Evolutionary conservation across 1,140 invertebrate genomes (phyloP).

Genomic region (Goniozus legneri): DNA sequence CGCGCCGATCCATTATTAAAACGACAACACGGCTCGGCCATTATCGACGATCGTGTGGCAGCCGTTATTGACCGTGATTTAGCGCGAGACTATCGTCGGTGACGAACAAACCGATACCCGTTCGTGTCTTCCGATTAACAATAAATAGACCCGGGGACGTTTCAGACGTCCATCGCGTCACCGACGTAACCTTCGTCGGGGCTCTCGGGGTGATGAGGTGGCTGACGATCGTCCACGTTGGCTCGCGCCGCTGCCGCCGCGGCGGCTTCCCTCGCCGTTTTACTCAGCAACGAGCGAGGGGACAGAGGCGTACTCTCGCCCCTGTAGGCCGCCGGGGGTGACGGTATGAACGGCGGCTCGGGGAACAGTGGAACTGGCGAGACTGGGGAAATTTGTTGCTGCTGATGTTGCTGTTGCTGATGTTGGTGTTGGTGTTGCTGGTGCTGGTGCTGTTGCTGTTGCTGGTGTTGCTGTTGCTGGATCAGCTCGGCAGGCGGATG

Average conservation of each 20-base stretch:
- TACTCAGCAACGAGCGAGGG: constrained; percentile 38
- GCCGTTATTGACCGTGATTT: neutral
- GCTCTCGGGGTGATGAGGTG: constrained; percentile 68
- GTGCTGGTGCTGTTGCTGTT: neutral
- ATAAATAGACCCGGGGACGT: constrained; percentile 12
- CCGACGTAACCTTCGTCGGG: constrained; percentile 85
- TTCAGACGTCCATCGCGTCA: constrained; percentile 60
- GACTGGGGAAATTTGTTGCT: constrained; percentile 37
- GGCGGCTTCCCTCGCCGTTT: constrained; percentile 36
- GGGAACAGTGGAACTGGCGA: constrained; percentile 46
- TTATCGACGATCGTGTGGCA: neutral
- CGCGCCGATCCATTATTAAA: neutral
- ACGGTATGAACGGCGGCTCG: constrained; percentile 63
- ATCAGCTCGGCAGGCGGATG: constrained; percentile 48
- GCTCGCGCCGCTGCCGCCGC: constrained; percentile 34
- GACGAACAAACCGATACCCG: neutral
- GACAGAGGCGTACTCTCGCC: constrained; percentile 40
- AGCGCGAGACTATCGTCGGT: neutral
- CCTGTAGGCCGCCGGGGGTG: constrained; percentile 60
- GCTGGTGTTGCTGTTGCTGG: constrained; percentile 20
- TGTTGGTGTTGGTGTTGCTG: neutral
- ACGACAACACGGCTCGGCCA: neutral
- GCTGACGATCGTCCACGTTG: constrained; percentile 23
- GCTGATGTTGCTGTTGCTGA: neutral
- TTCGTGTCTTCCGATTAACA: neutral